Evolutionary conservation across 1,140 invertebrate species (phyloP), one percentile per base, ranked within the genome.

Genomic region (Ceratina calcarata): DNA sequence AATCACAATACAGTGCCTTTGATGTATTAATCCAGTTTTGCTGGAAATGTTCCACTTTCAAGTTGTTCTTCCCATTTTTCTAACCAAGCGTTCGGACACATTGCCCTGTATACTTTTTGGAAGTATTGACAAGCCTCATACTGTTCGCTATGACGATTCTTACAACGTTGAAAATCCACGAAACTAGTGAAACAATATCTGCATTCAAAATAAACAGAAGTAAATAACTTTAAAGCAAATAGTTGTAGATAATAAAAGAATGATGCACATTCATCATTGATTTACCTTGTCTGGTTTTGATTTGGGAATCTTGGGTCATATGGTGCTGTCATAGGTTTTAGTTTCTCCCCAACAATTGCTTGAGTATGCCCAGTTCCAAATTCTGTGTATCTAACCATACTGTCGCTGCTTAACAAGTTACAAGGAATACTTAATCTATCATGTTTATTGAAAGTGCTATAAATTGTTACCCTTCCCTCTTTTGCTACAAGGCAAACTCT

Each of bases 251-350:
- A 80, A 45, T 16, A 27, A 57, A 22, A 22, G 18, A 62, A 45
- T 15, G 76, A 65, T 22, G 66, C 55, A 32, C 53, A 66, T 27
- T 45, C 20, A 32, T 77, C 49, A 0, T 24, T 65, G 71, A 65
- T 85, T 94, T 93, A 95, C 95, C 94, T 97, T 60, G 97, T 98
- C 93, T 99, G 98, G 93, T 99, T 99, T 90, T 95, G 95, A 92
- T 99, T 99, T 78, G 98, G 98, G 92, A 99, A 99, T 86, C 98
- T 95, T 88, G 98, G 97, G 94, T 99, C 98, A 89, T 98, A 98
- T 64, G 98, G 98, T 84, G 97, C 61, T 76, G 78, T 75, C 0
- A 3, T 2, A 53, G 51, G 22, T 49, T 60, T 69, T 6, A 71
- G 0, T 15, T 53, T 61, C 3, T 0, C 0, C 1, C 6, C 7